Evolutionary conservation across 2,113 vertebrate species (phyloP).

Genomic region (Romanogobio albipinnatus): DNA sequence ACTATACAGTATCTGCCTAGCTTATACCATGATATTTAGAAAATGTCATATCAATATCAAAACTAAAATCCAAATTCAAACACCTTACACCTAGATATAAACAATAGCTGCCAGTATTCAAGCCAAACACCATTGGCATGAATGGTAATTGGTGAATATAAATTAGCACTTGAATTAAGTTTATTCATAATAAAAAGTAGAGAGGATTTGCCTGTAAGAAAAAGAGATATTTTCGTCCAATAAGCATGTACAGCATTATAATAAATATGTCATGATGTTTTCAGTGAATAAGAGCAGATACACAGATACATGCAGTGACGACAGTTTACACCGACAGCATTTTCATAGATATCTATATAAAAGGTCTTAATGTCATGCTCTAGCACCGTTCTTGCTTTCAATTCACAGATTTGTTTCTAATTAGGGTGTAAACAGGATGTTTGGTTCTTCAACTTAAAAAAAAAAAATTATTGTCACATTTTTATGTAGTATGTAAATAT

Average conservation of each 20-base stretch:
- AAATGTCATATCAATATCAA: constrained; percentile 35
- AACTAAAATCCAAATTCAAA: constrained; percentile 35
- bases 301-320: constrained; percentile 44
- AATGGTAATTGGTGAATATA: constrained; percentile 1
- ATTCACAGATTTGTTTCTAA: background rate
- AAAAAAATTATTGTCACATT: constrained; percentile 14
- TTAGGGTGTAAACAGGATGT: background rate
- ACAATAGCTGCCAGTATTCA: constrained; percentile 55
- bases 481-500: background rate
- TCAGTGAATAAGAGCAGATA: constrained; percentile 13
- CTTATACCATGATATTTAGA: constrained; percentile 34
- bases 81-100: constrained; percentile 14
- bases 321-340: constrained; percentile 39
- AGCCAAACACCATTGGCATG: background rate
- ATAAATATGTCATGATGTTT: constrained; percentile 21
- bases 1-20: background rate
- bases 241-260: constrained; percentile 23
- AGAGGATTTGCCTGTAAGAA: constrained; percentile 10
- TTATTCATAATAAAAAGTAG: background rate
- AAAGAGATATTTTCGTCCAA: background rate
- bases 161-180: constrained; percentile 1
- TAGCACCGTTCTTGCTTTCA: background rate
- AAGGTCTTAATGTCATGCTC: constrained; percentile 22
- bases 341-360: constrained; percentile 6
- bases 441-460: constrained; percentile 17